Base-by-base conservation (phyloP, 1,140 invertebrate species). In the Plectrocnemia conspersa region DNA sequence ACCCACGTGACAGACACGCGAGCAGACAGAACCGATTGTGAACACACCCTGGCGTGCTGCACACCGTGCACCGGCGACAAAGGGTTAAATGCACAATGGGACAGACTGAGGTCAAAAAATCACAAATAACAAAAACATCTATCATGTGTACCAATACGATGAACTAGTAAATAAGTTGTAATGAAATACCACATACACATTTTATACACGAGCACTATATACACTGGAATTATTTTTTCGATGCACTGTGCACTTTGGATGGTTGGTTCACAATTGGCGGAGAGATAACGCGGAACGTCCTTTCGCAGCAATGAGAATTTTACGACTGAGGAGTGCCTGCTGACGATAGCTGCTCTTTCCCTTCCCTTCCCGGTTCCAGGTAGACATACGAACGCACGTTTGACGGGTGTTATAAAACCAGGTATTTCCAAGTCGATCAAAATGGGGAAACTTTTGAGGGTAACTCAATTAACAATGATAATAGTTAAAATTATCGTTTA, bases 31-130 rank as follows among this genome's bases (percentile, higher is more conserved):
- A 50, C 38, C 32, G 21, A 36, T 35, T 38, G 33, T 50, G 47
- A 50, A 50, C 47, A 50, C 47, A 50, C 47, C 47, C 47, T 50
- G 9, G 9, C n/a, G n/a, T n/a, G n/a, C n/a, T n/a, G 15, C 4
- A 32, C 3, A 50, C 32, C 29, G 9, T 33, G 40, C 47, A 15
- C 36, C 21, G 19, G 32, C 18, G 47, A 38, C 22, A 38, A 50
- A 35, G 19, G 16, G 16, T 18, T n/a, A n/a, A n/a, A n/a, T n/a
- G n/a, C n/a, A n/a, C n/a, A n/a, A n/a, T n/a, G n/a, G n/a, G n/a
- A n/a, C n/a, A n/a, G n/a, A n/a, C n/a, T n/a, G n/a, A n/a, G n/a
- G n/a, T n/a, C n/a, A n/a, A n/a, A n/a, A n/a, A n/a, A n/a, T n/a
- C n/a, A n/a, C n/a, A n/a, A n/a, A n/a, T 35, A 11, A 35, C 16